Evolutionary conservation across 2,113 vertebrate species (phyloP), one percentile per base, ranked within the genome.

Genomic region (Prinia subflava): DNA sequence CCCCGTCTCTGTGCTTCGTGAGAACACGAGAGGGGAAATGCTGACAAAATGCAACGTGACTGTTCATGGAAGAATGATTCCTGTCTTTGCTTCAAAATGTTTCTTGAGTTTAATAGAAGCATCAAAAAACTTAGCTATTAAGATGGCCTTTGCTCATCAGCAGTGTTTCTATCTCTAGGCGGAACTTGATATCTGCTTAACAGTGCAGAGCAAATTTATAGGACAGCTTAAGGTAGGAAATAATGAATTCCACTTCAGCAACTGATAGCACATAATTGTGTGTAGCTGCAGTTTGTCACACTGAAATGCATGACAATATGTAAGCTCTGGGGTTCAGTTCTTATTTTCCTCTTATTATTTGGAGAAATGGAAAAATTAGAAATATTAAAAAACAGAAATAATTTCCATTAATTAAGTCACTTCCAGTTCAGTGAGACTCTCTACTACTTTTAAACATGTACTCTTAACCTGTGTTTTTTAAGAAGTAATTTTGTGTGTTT

Each of bases 171-270:
- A 5, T 95, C 89, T 95, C 89, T 63, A 83, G 76, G 71, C 3
- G 0, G 73, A 93, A 67, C 86, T 44, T 86, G 86, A 4, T 88
- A 78, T 59, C 90, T 92, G 89, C 69, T 90, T 90, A 95, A 81
- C 76, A 83, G 86, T 14, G 73, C 91, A 90, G 47, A 95, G 83
- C 80, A 95, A 94, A 94, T 87, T 92, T 83, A 81, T 83, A 89
- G 95, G 76, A 77, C 80, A 93, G 86, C 76, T 95, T 92, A 93
- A 93, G 92, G 94, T 93, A 87, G 91, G 76, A 89, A 96, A 83
- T 77, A 93, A 95, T 67, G 64, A 92, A 92, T 35, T 67, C 16
- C 71, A 44, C 91, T 83, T 89, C 80, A 81, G 87, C 79, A 88
- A 83, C 24, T 15, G 71, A 90, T 70, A 86, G 71, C 83, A 70